These are phyloP conservation scores for Bombylius major DNA, from an alignment of 2,888 invertebrate genomes.

Conservation along the genomic window DNA sequence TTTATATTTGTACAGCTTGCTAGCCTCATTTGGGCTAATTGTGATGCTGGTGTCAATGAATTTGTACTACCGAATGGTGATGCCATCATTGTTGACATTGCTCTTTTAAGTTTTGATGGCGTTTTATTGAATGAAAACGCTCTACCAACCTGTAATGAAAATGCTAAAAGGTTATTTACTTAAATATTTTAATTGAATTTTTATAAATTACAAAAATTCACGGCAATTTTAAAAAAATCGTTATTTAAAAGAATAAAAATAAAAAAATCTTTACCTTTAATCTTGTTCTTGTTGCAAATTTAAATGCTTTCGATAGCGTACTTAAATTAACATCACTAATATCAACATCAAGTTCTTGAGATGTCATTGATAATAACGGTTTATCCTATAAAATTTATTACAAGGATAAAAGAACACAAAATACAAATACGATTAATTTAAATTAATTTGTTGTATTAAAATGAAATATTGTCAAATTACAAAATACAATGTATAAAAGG, in stretches of 20 bases:
- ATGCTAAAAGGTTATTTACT: constrained; percentile 11
- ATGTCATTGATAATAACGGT: constrained; percentile 29
- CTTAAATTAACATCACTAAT: constrained; percentile 77
- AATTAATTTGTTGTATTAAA: not conserved
- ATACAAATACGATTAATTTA: no score
- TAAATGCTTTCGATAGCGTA: constrained; percentile 82
- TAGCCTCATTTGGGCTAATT: constrained; percentile 72
- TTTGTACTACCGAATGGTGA: constrained; percentile 78
- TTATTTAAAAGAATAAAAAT: no score
- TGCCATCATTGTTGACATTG: constrained; percentile 89
- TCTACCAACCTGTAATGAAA: constrained; percentile 55
- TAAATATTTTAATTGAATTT: not conserved
- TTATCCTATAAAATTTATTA: constrained; percentile 25
- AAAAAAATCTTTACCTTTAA: constrained; percentile 45
- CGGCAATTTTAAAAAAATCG: no score
- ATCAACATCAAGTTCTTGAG: constrained; percentile 72
- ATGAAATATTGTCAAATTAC: not conserved
- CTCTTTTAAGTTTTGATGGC: constrained; percentile 83
- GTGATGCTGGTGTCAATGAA: constrained; percentile 69
- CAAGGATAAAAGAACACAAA: not conserved
- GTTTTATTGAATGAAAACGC: constrained; percentile 94
- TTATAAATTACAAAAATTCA: no score
- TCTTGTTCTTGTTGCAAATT: constrained; percentile 71
- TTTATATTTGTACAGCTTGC: constrained; percentile 79
- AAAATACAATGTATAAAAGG: not conserved